Conservation (phyloP, 1,140 invertebrate species). For the Mactra quadrangularis region DNA sequence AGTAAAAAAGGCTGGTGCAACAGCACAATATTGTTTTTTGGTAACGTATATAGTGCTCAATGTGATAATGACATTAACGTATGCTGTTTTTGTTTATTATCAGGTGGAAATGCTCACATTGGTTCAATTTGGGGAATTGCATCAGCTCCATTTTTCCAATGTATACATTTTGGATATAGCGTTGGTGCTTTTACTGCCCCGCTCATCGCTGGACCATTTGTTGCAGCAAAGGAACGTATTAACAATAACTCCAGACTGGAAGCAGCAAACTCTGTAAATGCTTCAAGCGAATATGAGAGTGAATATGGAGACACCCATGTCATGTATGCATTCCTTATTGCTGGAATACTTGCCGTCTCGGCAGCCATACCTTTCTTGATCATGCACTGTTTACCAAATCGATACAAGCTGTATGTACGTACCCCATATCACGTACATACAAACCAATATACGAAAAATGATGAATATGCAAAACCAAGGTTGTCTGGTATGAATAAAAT, state of each 20-base stretch:
- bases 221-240: background rate
- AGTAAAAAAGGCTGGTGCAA: no score
- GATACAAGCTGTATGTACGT: constrained; percentile 6
- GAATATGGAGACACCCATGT: background rate
- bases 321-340: constrained; percentile 24
- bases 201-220: background rate
- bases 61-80: no score
- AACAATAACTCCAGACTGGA: background rate
- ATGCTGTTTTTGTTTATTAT: no score
- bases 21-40: no score
- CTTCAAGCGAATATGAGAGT: background rate
- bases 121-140: background rate
- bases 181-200: background rate
- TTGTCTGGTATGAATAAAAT: background rate
- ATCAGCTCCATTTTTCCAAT: background rate
- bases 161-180: background rate
- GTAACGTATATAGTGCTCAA: no score
- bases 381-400: constrained; percentile 7
- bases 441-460: no score
- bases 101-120: constrained; percentile 10
- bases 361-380: constrained; percentile 41
- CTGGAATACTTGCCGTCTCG: background rate
- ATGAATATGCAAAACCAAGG: background rate
- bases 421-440: background rate
- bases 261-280: background rate